Evolutionary conservation across 1,140 invertebrate species (phyloP), one percentile per base, ranked within the genome.

Genomic region (Heliconius melpomene): DNA sequence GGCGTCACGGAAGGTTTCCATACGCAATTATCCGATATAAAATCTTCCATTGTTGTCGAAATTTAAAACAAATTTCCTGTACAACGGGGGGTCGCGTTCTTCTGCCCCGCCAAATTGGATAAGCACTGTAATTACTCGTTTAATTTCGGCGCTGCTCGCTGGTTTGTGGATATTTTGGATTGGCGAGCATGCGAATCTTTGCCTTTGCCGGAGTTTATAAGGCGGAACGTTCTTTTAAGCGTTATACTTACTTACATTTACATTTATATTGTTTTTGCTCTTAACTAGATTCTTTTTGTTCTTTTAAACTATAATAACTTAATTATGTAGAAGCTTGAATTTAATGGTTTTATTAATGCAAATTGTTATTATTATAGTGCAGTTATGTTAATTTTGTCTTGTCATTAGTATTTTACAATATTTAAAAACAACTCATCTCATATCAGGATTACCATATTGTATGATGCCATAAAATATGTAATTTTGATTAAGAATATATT

Each of bases 11-110:
- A 86, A 83, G 81, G 88, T 90, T 91, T 89, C 85, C 87, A 86
- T 88, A 86, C 88, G 86, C 88, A 93, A 91, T 93, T 92, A 94
- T 92, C 91, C 86, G 74, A 83, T 77, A 85, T 78, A 85, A 87
- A 82, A 94, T 94, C 92, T 91, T 87, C 91, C 92, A 94, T 94
- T 94, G 92, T 94, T 94, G 91, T 92, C 87, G 92, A 94, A 92
- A 91, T 93, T 94, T 92, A 92, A 94, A 94, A 94, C 92, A 94
- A 93, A 93, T 94, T 94, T 92, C 91, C 90, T 91, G 89, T 89
- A 85, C 83, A 87, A 90, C 82, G 88, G 91, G 92, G 89, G 92
- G 91, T 91, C 90, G 90, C 85, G 87, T 92, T 94, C 91, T 93
- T 91, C 87, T 91, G 85, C 85, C 85, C 87, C 86, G 89, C 89